Evolutionary conservation across 2,113 vertebrate genomes (phyloP).

Genomic region (Lampris megalopsis): DNA sequence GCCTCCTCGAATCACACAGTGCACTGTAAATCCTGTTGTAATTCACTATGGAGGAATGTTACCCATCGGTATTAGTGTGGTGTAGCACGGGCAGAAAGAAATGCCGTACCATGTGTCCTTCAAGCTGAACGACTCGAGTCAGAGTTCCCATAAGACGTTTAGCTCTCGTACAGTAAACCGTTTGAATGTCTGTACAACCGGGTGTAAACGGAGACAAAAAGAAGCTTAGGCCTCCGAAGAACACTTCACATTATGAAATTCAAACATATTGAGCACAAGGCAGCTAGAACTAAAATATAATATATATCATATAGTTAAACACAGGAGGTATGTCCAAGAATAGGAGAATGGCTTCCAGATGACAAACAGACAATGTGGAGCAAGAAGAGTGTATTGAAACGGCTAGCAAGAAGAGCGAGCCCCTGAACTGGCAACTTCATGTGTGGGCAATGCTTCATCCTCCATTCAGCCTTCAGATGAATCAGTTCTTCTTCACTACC

Average conservation of each 20-base stretch:
- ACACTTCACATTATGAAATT: slow-evolving; percentile 29
- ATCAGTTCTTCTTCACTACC: slow-evolving; percentile 27
- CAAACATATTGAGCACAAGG: slow-evolving; percentile 25
- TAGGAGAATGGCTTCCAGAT: slow-evolving; percentile 20
- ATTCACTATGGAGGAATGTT: neutral
- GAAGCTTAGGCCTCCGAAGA: slow-evolving; percentile 37
- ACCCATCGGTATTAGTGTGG: neutral
- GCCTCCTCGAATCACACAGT: neutral
- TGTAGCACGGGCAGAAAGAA: neutral
- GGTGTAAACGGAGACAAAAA: slow-evolving; percentile 38
- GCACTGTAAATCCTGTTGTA: neutral
- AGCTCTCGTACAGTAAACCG: neutral
- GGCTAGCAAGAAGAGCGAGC: slow-evolving; percentile 15
- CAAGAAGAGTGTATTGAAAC: slow-evolving; percentile 28
- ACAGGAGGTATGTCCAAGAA: slow-evolving; percentile 13
- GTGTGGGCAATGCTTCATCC: neutral
- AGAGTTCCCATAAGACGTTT: neutral
- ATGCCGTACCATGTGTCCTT: neutral
- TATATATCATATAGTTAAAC: neutral
- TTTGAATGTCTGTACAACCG: slow-evolving; percentile 37
- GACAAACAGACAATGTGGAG: neutral
- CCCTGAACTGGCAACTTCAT: slow-evolving; percentile 11
- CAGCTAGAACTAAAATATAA: slow-evolving; percentile 28
- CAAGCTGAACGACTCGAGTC: neutral
- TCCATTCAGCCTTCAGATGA: slow-evolving; percentile 24